A percentile compares a stretch with the other conserved stretches of the same genome.
phyloP scores from a whole-genome alignment of 2,888 invertebrate species.

The Marasmarcha lunaedactyla region DNA sequence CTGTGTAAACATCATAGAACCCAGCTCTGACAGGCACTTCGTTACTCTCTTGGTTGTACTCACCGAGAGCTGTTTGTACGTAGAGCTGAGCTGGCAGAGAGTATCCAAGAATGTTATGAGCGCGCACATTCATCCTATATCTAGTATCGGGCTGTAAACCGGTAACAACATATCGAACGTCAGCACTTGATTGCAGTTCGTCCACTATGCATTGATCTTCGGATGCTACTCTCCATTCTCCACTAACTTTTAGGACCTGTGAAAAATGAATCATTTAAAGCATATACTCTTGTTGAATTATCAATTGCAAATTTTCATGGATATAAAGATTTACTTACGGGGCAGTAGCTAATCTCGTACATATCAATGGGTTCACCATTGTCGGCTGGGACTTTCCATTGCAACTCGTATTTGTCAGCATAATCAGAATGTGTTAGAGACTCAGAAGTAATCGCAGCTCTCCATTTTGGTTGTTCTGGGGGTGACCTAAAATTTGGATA shows the following conservation, averaged over 20 bases:
- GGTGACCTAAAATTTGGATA: conserved; percentile 62
- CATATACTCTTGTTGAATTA: not conserved
- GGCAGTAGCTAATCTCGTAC: conserved; percentile 85
- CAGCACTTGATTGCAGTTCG: conserved; percentile 72
- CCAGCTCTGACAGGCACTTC: conserved; percentile 56
- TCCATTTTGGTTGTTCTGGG: conserved; percentile 75
- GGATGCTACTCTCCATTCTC: conserved; percentile 72
- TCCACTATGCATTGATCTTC: conserved; percentile 70
- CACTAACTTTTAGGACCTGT: conserved; percentile 76
- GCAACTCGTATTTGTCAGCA: conserved; percentile 83
- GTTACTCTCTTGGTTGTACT: conserved; percentile 70
- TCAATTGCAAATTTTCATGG: not conserved
- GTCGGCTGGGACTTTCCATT: conserved; percentile 88
- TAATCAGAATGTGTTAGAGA: conserved; percentile 66
- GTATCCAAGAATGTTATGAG: conserved; percentile 87
- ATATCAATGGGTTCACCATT: conserved; percentile 90
- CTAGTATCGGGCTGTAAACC: conserved; percentile 81
- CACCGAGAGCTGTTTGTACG: conserved; percentile 90
- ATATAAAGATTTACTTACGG: conserved; percentile 64
- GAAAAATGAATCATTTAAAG: conserved; percentile 7
- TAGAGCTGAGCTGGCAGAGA: conserved; percentile 82
- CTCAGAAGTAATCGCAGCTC: conserved; percentile 50
- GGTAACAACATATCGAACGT: conserved; percentile 76
- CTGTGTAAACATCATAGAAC: conserved; percentile 63
- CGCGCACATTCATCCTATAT: conserved; percentile 86